A percentile compares a stretch with the other conserved stretches of the same genome.
Evolutionary conservation across 2,113 vertebrate species (phyloP).

Genomic region (Chionodraco myersi): DNA sequence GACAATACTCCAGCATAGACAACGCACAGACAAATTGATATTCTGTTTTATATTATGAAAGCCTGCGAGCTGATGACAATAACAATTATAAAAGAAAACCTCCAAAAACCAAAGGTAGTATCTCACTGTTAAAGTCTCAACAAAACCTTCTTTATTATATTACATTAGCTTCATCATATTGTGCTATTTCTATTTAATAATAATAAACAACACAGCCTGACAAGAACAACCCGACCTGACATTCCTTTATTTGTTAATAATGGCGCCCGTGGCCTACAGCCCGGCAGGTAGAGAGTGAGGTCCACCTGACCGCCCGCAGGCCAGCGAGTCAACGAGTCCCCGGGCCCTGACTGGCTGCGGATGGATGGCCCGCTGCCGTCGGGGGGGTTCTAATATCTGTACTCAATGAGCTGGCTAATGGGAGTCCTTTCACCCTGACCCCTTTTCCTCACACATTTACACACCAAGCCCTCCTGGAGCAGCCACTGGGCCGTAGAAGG

Average conservation of each 20-base stretch:
- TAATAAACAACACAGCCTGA: not conserved
- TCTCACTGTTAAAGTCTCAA: not conserved
- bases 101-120: not conserved
- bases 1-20: not conserved
- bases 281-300: constrained; percentile 38
- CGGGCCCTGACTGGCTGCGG: constrained; percentile 59
- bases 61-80: constrained; percentile 14
- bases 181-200: not conserved
- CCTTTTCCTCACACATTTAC: constrained; percentile 70
- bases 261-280: not conserved
- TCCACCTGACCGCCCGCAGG: constrained; percentile 46
- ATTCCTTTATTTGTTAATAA: constrained; percentile 29
- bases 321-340: constrained; percentile 63
- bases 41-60: constrained; percentile 16
- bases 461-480: constrained; percentile 61
- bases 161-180: not conserved
- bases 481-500: constrained; percentile 50
- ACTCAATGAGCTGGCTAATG: constrained; percentile 79
- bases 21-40: not conserved
- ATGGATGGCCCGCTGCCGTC: constrained; percentile 70
- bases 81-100: too few relatives aligned
- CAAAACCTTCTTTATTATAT: not conserved
- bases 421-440: constrained; percentile 74
- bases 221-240: not conserved
- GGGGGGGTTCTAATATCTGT: constrained; percentile 67